phyloP scores from a whole-genome alignment of 2,797 vertebrate genomes.

The Fistularia tabacaria region DNA sequence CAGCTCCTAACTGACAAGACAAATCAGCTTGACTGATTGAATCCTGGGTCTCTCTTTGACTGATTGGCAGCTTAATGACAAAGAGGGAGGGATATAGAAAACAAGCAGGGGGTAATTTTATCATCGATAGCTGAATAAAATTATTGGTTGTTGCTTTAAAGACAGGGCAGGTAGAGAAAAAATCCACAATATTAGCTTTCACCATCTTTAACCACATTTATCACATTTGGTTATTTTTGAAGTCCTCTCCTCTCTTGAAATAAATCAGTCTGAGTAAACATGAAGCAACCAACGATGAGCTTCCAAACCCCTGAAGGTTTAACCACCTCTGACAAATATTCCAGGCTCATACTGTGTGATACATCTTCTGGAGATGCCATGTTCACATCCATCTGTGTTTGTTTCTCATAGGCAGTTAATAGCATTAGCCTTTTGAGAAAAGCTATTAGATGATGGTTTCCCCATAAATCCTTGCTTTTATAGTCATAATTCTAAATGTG shows the following conservation, averaged over 20 bases:
- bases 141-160: constrained; percentile 20
- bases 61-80: constrained; percentile 78
- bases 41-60: constrained; percentile 57
- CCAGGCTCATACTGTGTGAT: not conserved
- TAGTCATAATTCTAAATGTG: constrained; percentile 57
- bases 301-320: not conserved
- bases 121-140: constrained; percentile 44
- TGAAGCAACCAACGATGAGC: not conserved
- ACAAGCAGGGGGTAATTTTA: constrained; percentile 47
- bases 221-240: not conserved
- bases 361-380: not conserved
- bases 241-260: not conserved
- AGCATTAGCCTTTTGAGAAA: constrained; percentile 65
- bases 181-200: constrained; percentile 45
- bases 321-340: not conserved
- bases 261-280: not conserved
- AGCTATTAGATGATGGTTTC: constrained; percentile 41
- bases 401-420: constrained; percentile 49
- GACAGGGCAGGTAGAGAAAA: constrained; percentile 32
- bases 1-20: constrained; percentile 76
- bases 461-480: constrained; percentile 40
- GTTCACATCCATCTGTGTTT: not conserved
- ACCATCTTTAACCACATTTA: constrained; percentile 7
- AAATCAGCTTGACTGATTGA: constrained; percentile 80
- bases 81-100: constrained; percentile 24